Evolutionary conservation across 2,113 vertebrate species (phyloP).

Genomic region (Willisornis vidua): DNA sequence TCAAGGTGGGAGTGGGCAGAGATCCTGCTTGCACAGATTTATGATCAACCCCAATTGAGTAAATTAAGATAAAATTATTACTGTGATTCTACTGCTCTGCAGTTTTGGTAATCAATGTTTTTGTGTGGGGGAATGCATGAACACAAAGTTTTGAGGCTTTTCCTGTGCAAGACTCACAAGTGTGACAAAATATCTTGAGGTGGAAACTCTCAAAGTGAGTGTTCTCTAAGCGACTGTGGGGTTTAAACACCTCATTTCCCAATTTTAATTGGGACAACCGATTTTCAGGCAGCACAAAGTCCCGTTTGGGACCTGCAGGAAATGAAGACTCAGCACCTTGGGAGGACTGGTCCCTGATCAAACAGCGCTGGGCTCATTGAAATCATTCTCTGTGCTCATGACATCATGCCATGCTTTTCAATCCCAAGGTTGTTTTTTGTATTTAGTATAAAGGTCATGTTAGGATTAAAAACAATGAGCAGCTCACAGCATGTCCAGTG

Average conservation of each 20-base stretch:
- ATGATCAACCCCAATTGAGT: not conserved
- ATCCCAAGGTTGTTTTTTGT: slow-evolving; percentile 49
- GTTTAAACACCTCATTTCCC: not conserved
- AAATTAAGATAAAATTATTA: not conserved
- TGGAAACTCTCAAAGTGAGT: not conserved
- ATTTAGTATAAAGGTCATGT: slow-evolving; percentile 61
- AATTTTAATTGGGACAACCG: not conserved
- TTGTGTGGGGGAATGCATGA: not conserved
- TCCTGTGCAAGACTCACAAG: fast-evolving
- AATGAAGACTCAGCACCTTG: slow-evolving; percentile 47
- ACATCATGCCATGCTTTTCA: slow-evolving; percentile 62
- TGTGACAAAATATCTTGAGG: not conserved
- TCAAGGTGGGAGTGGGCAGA: not conserved
- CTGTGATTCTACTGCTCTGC: not conserved
- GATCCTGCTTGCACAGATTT: not conserved
- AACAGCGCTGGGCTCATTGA: slow-evolving; percentile 17
- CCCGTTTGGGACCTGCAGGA: slow-evolving; percentile 3
- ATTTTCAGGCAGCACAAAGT: not conserved
- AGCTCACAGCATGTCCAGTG: slow-evolving; percentile 48
- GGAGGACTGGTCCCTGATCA: slow-evolving; percentile 32
- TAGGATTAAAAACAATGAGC: slow-evolving; percentile 67
- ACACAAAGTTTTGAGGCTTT: not conserved
- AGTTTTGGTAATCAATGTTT: not conserved
- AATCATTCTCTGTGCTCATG: slow-evolving; percentile 42
- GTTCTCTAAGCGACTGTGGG: not conserved